Percentiles rank a stretch among this genome's conserved stretches.
Conservation (phyloP, 2,888 invertebrate genomes). For the Tipula confusa region DNA sequence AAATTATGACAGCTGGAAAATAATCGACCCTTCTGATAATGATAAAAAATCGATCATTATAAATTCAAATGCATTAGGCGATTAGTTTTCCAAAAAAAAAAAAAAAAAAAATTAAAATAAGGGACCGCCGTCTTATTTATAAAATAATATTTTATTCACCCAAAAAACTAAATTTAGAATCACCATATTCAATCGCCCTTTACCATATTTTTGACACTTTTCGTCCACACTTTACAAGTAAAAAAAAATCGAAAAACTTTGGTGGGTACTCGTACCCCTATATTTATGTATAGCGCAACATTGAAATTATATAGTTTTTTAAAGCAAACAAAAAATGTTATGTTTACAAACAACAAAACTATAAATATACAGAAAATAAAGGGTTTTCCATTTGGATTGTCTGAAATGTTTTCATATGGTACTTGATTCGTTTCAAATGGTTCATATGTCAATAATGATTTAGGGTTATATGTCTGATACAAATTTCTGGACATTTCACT, state of each 20-base stretch:
- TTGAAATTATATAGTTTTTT: not conserved
- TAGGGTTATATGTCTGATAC: too few species aligned
- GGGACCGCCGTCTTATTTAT: not conserved
- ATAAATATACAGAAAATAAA: not conserved
- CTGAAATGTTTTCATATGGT: too few species aligned
- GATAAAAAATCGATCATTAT: not conserved
- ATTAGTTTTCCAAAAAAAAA: not conserved
- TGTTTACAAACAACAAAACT: constrained; percentile 9
- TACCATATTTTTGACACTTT: not conserved
- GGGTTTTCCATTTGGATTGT: too few species aligned
- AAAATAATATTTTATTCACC: not conserved
- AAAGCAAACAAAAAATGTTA: not conserved
- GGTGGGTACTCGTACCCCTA: not conserved
- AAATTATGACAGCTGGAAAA: not conserved
- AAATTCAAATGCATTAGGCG: constrained; percentile 7
- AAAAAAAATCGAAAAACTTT: not conserved
- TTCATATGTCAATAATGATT: too few species aligned
- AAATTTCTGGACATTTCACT: too few species aligned
- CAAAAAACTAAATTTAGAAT: not conserved
- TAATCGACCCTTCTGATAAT: not conserved
- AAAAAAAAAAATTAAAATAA: not conserved
- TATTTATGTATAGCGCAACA: too few species aligned
- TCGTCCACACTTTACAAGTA: not conserved
- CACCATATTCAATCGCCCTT: not conserved
- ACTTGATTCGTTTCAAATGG: too few species aligned